Percentiles rank a stretch among this genome's conserved stretches.
Evolutionary conservation across 2,113 vertebrate species (phyloP).

Genomic region (Numenius arquata): DNA sequence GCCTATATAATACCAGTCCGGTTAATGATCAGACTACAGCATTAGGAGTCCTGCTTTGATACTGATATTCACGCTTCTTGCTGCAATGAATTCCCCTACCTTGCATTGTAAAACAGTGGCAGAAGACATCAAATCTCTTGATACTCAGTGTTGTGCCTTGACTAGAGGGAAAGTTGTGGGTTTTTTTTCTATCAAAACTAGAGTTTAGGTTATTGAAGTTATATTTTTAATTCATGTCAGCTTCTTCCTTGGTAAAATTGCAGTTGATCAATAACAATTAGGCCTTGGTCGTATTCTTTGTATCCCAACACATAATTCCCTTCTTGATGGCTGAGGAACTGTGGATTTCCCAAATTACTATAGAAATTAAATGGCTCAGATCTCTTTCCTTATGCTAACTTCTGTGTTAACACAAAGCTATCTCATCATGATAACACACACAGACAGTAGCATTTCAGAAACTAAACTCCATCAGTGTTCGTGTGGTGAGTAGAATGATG

Average conservation of each 20-base stretch:
- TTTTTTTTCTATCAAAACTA: background rate
- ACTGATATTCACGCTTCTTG: background rate
- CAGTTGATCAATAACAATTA: background rate
- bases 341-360: background rate
- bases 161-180: background rate
- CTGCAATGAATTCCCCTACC: background rate
- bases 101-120: background rate
- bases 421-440: background rate
- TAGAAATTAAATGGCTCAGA: background rate
- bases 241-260: background rate
- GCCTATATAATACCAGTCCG: background rate
- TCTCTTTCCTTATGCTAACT: background rate
- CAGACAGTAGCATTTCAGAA: background rate
- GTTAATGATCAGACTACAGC: background rate
- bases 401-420: background rate
- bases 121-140: background rate
- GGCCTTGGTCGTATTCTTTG: background rate
- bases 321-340: background rate
- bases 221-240: background rate
- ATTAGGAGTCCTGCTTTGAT: background rate
- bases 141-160: background rate
- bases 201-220: background rate
- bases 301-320: background rate
- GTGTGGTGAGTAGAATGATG: background rate
- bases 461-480: background rate